Conservation (phyloP, 2,797 vertebrate species). For the Pogoniulus pusillus region DNA sequence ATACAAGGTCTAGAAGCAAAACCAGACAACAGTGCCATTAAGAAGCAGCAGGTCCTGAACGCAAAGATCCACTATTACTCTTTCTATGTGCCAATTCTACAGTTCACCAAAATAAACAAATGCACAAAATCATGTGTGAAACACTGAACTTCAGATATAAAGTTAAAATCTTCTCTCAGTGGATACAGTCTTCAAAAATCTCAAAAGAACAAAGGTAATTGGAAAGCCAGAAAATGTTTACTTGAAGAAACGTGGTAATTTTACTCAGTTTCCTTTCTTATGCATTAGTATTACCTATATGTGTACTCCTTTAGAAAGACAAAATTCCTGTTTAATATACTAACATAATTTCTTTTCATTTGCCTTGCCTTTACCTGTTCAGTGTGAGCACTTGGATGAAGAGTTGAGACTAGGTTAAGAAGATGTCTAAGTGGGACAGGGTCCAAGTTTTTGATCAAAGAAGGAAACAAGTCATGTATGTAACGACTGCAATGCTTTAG, state of each 20-base stretch:
- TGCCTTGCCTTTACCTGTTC: constrained; percentile 86
- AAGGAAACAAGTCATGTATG: constrained; percentile 98
- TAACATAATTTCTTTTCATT: not conserved
- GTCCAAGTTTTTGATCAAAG: constrained; percentile 98
- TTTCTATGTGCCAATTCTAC: not conserved
- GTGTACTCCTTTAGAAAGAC: not conserved
- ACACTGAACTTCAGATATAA: not conserved
- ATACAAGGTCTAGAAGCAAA: constrained; percentile 87
- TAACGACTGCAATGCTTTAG: constrained; percentile 98
- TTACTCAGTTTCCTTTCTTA: not conserved
- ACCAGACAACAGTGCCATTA: not conserved
- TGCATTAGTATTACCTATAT: not conserved
- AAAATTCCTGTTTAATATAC: not conserved
- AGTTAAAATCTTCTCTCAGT: not conserved
- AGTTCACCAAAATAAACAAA: not conserved
- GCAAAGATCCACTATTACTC: not conserved
- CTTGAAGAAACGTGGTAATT: not conserved
- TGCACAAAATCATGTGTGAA: not conserved
- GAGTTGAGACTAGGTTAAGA: constrained; percentile 94
- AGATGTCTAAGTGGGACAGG: constrained; percentile 97
- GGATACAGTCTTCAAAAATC: not conserved
- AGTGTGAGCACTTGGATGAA: constrained; percentile 96
- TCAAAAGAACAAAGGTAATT: not conserved
- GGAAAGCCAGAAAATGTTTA: not conserved
- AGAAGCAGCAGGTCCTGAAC: not conserved